Conservation (phyloP, 1,140 invertebrate species). For the Saccostrea cuccullata region DNA sequence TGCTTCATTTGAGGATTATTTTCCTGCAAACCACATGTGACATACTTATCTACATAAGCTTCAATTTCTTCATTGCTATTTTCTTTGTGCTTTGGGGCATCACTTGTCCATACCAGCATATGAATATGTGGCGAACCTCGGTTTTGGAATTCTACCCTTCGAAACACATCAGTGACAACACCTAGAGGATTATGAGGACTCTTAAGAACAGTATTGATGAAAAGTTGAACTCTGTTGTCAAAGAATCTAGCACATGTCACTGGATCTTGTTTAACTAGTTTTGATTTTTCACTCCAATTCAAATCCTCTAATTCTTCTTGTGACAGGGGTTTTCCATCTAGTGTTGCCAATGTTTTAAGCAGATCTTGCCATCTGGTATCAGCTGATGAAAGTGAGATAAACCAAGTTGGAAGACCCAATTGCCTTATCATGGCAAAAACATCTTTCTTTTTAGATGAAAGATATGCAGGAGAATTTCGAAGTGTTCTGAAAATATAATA, state of each 20-base stretch:
- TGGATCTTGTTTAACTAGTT: constrained; percentile 52
- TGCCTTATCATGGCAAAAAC: constrained; percentile 65
- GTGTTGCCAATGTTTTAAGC: constrained; percentile 43
- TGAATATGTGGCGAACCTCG: constrained; percentile 55
- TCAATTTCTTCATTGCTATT: constrained; percentile 34
- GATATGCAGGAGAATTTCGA: constrained; percentile 59
- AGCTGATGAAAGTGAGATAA: constrained; percentile 56
- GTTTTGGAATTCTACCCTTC: constrained; percentile 51
- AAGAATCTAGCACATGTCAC: constrained; percentile 60
- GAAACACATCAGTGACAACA: constrained; percentile 51
- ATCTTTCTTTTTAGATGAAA: constrained; percentile 56
- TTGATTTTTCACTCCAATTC: constrained; percentile 49
- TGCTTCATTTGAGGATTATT: constrained; percentile 46
- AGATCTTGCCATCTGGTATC: constrained; percentile 57
- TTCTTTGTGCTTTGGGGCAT: constrained; percentile 44
- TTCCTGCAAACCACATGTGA: constrained; percentile 47
- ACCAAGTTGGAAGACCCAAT: constrained; percentile 57
- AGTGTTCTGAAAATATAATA: constrained; percentile 55
- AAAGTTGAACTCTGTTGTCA: constrained; percentile 49
- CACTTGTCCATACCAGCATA: constrained; percentile 49
- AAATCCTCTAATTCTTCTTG: constrained; percentile 50
- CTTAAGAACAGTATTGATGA: constrained; percentile 52
- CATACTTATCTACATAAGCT: constrained; percentile 49
- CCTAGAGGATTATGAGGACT: constrained; percentile 44
- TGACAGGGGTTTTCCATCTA: constrained; percentile 34